Base-by-base conservation (phyloP, 1,140 invertebrate genomes). In the Drosophila pachea region DNA sequence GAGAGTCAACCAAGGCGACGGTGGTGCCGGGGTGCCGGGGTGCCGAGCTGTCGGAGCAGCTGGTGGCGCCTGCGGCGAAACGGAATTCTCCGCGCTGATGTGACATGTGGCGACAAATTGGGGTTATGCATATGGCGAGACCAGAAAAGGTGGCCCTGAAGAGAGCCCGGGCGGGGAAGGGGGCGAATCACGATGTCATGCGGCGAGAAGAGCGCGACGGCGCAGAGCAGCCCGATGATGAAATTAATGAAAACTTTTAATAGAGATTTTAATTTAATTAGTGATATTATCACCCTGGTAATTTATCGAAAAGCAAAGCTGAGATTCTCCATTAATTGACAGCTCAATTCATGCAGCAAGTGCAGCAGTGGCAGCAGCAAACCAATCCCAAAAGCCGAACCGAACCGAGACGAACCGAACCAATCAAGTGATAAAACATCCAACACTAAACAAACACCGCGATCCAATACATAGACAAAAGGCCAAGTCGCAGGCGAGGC, bases 371-470 rank as follows among this genome's bases (percentile, higher is more conserved):
- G 45, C 72, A 47, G 49, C 61, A 63, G 45, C 53, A 68, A 67
- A 67, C 38, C 58, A 60, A 78, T 38, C 52, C 45, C 45, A 68
- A 45, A 68, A 70, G 53, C 32, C 56, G 49, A 78, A 45, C 45
- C 65, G 50, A 68, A 50, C 53, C 58, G 49, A 75, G 72, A 22
- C 68, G 48, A 74, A 45, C 49, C 49, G 36, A 76, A 62, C 74
- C 74, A 77, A 83, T 84, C 78, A 83, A 76, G 72, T 76, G 79
- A 83, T 78, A 78, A 83, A 83, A 83, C 65, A 84, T 83, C 79
- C 78, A 83, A 82, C 84, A 84, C 78, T 84, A 84, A 62, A 75
- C 68, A 84, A 83, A 84, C 79, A 83, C 49, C 62, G 48, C 60
- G 66, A 67, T 50, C 45, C 29, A 36, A 43, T 40, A 53, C 32